phyloP scores from a whole-genome alignment of 2,113 vertebrate genomes.

The Cyanoliseus patagonus region DNA sequence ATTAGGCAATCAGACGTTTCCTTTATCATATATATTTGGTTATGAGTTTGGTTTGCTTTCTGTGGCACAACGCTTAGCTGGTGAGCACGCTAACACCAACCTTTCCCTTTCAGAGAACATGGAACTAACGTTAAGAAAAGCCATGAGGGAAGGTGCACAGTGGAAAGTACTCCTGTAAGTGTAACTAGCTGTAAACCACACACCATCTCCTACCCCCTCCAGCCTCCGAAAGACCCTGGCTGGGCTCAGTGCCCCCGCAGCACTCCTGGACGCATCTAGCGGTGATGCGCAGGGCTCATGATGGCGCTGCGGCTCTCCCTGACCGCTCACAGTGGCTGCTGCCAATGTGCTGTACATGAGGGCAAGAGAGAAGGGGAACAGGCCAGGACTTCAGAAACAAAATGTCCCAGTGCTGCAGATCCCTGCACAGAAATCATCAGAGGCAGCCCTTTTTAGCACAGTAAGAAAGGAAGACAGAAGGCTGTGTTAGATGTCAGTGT shows the following conservation, averaged over 20 bases:
- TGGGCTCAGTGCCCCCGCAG: fast-evolving
- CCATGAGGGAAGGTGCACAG: constrained; percentile 29
- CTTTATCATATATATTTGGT: neutral
- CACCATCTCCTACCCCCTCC: neutral
- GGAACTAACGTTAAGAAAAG: constrained; percentile 28
- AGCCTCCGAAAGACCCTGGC: neutral
- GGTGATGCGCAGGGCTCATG: fast-evolving
- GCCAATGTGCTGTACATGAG: too few species aligned
- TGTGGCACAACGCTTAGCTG: neutral
- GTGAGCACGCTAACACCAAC: fast-evolving
- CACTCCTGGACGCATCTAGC: fast-evolving
- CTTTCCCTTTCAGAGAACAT: neutral
- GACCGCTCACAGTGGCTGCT: neutral
- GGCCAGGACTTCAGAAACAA: neutral
- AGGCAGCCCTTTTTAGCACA: neutral
- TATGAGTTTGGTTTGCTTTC: neutral
- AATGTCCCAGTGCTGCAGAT: neutral
- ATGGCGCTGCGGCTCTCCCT: neutral
- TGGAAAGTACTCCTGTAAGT: constrained; percentile 13
- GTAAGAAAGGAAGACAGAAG: neutral
- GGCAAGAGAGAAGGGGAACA: neutral
- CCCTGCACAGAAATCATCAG: neutral
- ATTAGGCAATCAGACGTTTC: neutral
- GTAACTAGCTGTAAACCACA: neutral
- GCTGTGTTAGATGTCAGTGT: neutral